These are phyloP conservation scores for Planiliza haematocheilus DNA, from an alignment of 2,113 vertebrate species.

Conservation along the genomic window DNA sequence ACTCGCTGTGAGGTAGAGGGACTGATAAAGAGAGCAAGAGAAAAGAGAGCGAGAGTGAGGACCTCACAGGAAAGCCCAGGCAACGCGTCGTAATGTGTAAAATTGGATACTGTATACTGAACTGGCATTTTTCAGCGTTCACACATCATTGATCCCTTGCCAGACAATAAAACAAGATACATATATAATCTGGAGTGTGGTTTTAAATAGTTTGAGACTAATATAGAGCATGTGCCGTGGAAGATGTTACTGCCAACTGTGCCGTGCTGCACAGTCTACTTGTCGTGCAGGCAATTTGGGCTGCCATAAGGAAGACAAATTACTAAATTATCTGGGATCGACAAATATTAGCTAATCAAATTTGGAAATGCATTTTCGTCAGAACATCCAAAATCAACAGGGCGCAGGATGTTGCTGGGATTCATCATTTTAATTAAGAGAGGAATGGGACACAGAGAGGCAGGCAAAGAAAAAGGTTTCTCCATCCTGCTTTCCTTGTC, in stretches of 20 bases:
- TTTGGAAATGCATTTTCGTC: slow-evolving; percentile 60
- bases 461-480: slow-evolving; percentile 20
- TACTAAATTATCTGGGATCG: slow-evolving; percentile 68
- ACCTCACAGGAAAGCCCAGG: slow-evolving; percentile 44
- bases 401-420: slow-evolving; percentile 37
- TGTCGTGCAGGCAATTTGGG: slow-evolving; percentile 59
- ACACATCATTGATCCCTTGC: slow-evolving; percentile 33
- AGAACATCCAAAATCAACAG: slow-evolving; percentile 50
- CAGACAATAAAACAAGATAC: slow-evolving; percentile 34
- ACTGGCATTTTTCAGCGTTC: slow-evolving; percentile 1
- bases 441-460: slow-evolving; percentile 24
- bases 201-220: slow-evolving; percentile 53
- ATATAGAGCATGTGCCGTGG: slow-evolving; percentile 47
- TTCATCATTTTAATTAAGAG: slow-evolving; percentile 67
- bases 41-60: neutral
- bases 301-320: slow-evolving; percentile 72
- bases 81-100: slow-evolving; percentile 35
- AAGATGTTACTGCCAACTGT: slow-evolving; percentile 47
- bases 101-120: slow-evolving; percentile 30
- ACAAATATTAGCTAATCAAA: slow-evolving; percentile 74
- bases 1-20: slow-evolving; percentile 31
- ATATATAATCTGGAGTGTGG: slow-evolving; percentile 27
- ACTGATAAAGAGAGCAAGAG: slow-evolving; percentile 18
- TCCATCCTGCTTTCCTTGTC: slow-evolving; percentile 24
- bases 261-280: slow-evolving; percentile 54